Percentiles rank a stretch among this genome's conserved stretches.
Conservation (phyloP, 92 coral and sea anemone genomes). For the Porites divaricata region DNA sequence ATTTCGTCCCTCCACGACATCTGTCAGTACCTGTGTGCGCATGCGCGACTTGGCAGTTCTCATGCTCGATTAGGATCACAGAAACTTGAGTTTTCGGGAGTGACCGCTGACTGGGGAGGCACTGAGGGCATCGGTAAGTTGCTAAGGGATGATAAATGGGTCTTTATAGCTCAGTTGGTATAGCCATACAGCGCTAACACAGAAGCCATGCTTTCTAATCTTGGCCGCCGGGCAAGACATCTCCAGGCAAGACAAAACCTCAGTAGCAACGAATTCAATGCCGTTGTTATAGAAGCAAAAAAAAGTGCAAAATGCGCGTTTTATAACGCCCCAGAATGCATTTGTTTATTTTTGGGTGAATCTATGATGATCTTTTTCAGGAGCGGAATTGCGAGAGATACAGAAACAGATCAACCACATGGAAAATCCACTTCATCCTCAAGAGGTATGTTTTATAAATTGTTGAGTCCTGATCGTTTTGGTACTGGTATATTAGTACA, state of each 20-base stretch:
- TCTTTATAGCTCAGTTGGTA: not conserved
- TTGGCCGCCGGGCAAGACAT: no score
- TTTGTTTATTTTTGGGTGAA: not conserved
- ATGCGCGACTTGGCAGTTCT: conserved; percentile 99
- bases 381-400: conserved; percentile 93
- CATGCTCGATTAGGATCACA: conserved; percentile 99
- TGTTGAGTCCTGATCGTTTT: no score
- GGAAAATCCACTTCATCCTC: conserved; percentile 85
- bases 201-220: no score
- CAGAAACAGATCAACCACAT: conserved; percentile 92
- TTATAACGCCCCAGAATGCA: no score
- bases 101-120: conserved; percentile 99
- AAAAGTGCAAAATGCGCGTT: no score
- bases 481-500: no score
- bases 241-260: no score
- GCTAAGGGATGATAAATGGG: not conserved
- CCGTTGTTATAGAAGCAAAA: no score
- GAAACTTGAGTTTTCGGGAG: conserved; percentile 98
- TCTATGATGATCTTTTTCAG: conserved; percentile 30
- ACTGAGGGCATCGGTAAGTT: conserved; percentile 97
- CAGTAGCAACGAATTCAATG: no score
- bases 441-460: conserved; percentile 62
- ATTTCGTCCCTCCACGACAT: conserved; percentile 94
- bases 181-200: no score
- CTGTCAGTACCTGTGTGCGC: conserved; percentile 98